phyloP scores from a whole-genome alignment of 2,113 vertebrate species.

The Callopanchax toddi region DNA sequence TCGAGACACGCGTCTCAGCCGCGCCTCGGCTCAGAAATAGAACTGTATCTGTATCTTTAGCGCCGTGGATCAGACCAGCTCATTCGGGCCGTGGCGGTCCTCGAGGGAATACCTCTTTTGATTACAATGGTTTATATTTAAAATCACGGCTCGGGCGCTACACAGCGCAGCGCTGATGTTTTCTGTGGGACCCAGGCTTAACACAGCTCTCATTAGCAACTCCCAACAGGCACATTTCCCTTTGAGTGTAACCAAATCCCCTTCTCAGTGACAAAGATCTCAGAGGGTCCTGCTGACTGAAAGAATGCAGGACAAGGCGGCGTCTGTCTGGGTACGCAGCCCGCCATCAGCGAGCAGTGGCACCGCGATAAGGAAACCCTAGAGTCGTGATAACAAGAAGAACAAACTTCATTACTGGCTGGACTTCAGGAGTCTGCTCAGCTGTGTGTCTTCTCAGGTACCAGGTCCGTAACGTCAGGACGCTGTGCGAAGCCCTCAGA shows the following conservation, averaged over 20 bases:
- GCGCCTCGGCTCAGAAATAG: too few relatives aligned
- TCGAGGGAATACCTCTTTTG: too few relatives aligned
- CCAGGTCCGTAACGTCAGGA: constrained; percentile 11
- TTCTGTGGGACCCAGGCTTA: too few relatives aligned
- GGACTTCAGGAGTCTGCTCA: constrained; percentile 37
- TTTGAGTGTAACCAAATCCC: constrained; percentile 71
- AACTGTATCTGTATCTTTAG: too few relatives aligned
- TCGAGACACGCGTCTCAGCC: too few relatives aligned
- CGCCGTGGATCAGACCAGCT: too few relatives aligned
- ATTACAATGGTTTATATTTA: too few relatives aligned
- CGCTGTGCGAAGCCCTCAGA: too few relatives aligned
- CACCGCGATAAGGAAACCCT: constrained; percentile 75
- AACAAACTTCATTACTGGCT: constrained; percentile 69
- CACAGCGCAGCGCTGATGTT: too few relatives aligned
- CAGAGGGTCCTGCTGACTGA: constrained; percentile 64
- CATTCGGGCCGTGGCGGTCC: too few relatives aligned
- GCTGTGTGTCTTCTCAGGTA: not conserved
- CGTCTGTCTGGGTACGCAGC: constrained; percentile 72
- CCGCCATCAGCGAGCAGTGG: constrained; percentile 52
- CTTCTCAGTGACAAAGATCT: constrained; percentile 56
- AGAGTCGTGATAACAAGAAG: constrained; percentile 71
- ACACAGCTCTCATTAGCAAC: constrained; percentile 53
- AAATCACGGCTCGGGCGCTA: too few relatives aligned
- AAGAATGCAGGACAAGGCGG: constrained; percentile 78
- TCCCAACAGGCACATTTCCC: constrained; percentile 46